Evolutionary conservation across 2,113 vertebrate species (phyloP).

Genomic region (Herpetotheres cachinnans): DNA sequence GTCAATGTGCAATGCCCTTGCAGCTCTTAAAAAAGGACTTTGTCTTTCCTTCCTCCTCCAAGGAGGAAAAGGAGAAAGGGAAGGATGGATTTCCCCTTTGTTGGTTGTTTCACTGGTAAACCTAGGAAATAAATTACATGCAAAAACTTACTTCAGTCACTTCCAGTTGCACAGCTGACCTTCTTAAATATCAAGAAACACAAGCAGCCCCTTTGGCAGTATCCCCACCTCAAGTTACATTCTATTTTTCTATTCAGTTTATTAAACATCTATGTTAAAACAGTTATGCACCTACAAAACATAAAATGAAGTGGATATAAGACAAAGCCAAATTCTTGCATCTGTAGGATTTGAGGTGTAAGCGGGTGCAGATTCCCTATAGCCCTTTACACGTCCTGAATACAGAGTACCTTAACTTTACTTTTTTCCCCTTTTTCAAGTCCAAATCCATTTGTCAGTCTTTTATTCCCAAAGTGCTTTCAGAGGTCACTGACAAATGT

Average conservation of each 20-base stretch:
- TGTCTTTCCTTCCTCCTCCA: neutral
- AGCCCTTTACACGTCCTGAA: neutral
- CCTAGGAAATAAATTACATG: neutral
- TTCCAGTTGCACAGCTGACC: neutral
- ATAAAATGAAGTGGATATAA: neutral
- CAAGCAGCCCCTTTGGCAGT: neutral
- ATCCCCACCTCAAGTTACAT: neutral
- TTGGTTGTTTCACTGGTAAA: neutral
- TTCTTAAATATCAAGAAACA: neutral
- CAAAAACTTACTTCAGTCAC: neutral
- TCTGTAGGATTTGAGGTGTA: neutral
- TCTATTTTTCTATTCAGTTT: neutral
- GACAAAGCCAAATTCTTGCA: neutral
- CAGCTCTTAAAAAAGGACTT: neutral
- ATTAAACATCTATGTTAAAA: neutral
- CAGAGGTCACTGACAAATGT: slow-evolving; percentile 16
- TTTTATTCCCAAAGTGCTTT: slow-evolving; percentile 8
- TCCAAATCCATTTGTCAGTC: neutral
- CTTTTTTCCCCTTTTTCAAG: neutral
- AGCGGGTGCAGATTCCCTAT: neutral
- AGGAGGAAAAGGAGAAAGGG: neutral
- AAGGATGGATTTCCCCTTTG: neutral
- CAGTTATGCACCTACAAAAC: neutral
- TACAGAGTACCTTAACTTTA: neutral
- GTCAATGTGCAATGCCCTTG: neutral